A percentile compares a stretch with the other conserved stretches of the same genome.
Evolutionary conservation across 1,140 invertebrate genomes (phyloP).

Genomic region (Hetaerina americana): DNA sequence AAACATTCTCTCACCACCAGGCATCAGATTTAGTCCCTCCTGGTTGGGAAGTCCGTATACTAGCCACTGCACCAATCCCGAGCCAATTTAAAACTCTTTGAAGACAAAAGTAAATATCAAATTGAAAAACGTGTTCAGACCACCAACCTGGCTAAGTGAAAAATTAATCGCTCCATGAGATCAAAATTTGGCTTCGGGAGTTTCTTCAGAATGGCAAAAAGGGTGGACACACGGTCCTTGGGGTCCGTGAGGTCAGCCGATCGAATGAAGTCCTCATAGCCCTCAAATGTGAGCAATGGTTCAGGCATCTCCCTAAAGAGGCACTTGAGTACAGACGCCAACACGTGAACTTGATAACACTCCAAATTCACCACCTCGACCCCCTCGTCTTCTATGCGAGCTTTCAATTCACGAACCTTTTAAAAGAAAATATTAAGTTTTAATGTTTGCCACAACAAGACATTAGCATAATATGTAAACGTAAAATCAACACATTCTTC

Average conservation of each 20-base stretch:
- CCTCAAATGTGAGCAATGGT: conserved; percentile 82
- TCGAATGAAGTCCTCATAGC: conserved; percentile 86
- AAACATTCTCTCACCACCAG: no score
- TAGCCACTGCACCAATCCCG: no score
- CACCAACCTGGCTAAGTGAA: conserved; percentile 68
- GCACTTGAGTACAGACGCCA: conserved; percentile 80
- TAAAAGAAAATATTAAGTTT: conserved; percentile 27
- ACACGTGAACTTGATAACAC: conserved; percentile 70
- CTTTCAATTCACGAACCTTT: conserved; percentile 60
- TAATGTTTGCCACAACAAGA: no score
- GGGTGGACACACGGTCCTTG: conserved; percentile 66
- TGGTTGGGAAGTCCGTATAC: no score
- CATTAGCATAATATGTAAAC: no score
- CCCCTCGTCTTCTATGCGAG: conserved; percentile 57
- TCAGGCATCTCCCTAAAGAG: conserved; percentile 89
- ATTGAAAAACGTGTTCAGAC: no score
- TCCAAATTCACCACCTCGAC: conserved; percentile 52
- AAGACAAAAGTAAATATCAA: no score
- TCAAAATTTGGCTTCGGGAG: conserved; percentile 81
- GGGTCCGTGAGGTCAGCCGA: conserved; percentile 69
- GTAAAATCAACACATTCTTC: no score
- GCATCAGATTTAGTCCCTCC: no score
- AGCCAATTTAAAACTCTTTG: no score
- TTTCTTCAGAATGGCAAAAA: conserved; percentile 78
- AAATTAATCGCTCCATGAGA: conserved; percentile 82